Evolutionary conservation across 92 coral and sea anemone species (phyloP), one percentile per base, ranked within the genome.

Genomic region (Umimayanthus kanabou): DNA sequence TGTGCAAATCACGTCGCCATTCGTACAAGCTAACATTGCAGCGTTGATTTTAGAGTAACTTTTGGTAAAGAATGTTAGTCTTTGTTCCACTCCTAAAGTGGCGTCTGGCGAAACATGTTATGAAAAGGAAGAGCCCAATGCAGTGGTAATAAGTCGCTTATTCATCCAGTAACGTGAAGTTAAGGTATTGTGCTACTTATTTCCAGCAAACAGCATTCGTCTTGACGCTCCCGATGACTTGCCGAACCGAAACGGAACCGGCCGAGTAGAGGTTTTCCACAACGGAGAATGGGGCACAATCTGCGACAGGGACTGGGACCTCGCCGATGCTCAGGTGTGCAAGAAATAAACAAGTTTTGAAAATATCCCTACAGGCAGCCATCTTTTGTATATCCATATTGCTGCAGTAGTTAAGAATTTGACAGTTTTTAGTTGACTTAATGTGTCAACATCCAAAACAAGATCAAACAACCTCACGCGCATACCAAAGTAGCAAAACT

Each of bases 241-340:
- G 20, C 88, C 94, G 23, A 89, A 65, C 55, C 33, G 77, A 5
- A 94, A 94, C 80, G 95, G 91, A 45, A 94, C 98, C 23, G 98
- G 98, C 8, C 95, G 98, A 57, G 95, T 94, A 47, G 98, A 94
- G 72, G 92, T 94, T 29, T 94, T 79, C 73, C 93, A 91, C 80
- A 85, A 93, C 75, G 92, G 89, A 40, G 86, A 91, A 55, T 94
- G 98, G 98, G 98, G 98, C 39, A 93, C 98, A 37, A 90, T 94
- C 55, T 94, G 98, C 45, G 98, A 93, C 40, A 89, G 87, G 79
- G 88, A 90, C 88, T 94, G 98, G 98, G 98, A 94, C 88, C 39
- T 66, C 33, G 87, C 92, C 2, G 98, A 94, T 30, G 98, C 98
- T 47, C 93, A 93, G 94, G 94, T 91, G 58, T 33, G 71, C 7